Evolutionary conservation across 2,797 vertebrate species (phyloP), one percentile per base, ranked within the genome.

Genomic region (Enteromius fasciolatus): DNA sequence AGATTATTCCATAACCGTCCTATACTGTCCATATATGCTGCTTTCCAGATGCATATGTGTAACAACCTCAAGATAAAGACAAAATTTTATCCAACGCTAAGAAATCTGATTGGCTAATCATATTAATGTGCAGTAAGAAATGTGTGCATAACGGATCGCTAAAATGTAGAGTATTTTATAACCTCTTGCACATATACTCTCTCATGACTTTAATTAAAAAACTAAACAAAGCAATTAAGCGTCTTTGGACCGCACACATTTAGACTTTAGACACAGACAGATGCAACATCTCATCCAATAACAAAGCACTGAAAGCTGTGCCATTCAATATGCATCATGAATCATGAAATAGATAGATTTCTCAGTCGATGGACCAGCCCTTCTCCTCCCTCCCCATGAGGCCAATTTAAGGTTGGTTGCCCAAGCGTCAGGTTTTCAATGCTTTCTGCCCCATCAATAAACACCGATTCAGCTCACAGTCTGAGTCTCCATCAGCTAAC

Each of bases 321-420:
- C 18, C 46, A 86, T 81, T 78, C 73, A 86, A 78, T 84, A 75
- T 20, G 70, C 83, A 61, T 86, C 85, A 87, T 87, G 78, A 87
- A 87, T 87, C 80, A 84, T 83, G 82, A 82, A 87, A 75, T 23
- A 80, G 61, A 89, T 84, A 44, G 86, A 86, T 89, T 84, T 76
- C 85, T 78, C 57, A 72, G 84, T 89, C 80, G 31, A 84, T 86
- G 85, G 20, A 31, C 64, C 80, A 81, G 64, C 73, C 69, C 66
- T 74, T 81, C 61, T 20, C 59, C 75, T 80, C 80, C 64, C 50
- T 75, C 80, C 82, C 83, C 84, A 68, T 67, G 28, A 20, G 73
- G 75, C 80, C 78, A 78, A 82, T 86, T 88, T 85, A 78, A 76
- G 79, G 76, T 74, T 18, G 33, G 59, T 17, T 78, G 80, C 67